Evolutionary conservation across 2,113 vertebrate genomes (phyloP).

Genomic region (Rhadina sibilatrix): DNA sequence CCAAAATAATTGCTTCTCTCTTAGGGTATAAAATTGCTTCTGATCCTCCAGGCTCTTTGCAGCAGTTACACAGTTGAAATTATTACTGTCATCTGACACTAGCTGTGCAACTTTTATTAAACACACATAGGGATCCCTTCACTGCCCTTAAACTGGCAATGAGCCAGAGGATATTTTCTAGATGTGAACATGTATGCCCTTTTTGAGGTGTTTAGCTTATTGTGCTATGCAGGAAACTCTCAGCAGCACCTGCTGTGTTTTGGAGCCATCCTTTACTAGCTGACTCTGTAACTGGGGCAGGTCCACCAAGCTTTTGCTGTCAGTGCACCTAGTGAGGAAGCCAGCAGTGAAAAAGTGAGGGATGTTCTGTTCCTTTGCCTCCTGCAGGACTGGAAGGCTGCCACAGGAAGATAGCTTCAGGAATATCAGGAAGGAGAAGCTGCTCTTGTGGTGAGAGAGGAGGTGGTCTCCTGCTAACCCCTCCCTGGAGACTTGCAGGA

Average conservation of each 20-base stretch:
- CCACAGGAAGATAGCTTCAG: background rate
- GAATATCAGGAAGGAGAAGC: background rate
- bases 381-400: background rate
- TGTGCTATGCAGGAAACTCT: background rate
- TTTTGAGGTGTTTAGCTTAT: background rate
- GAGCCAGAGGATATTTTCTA: background rate
- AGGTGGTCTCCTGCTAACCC: background rate
- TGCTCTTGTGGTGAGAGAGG: background rate
- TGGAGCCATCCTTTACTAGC: background rate
- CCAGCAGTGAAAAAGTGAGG: background rate
- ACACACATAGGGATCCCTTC: accelerated
- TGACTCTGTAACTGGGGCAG: background rate
- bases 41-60: background rate
- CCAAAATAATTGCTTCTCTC: background rate
- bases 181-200: background rate
- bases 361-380: background rate
- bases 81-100: background rate
- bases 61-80: background rate
- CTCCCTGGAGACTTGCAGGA: background rate
- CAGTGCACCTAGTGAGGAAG: background rate
- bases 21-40: background rate
- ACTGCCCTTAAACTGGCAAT: background rate
- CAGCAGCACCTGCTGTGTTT: background rate
- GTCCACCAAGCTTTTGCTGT: background rate
- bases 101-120: background rate